A percentile compares a stretch with the other conserved stretches of the same genome.
phyloP scores from a whole-genome alignment of 2,113 vertebrate species.

The Malaclemys terrapin region DNA sequence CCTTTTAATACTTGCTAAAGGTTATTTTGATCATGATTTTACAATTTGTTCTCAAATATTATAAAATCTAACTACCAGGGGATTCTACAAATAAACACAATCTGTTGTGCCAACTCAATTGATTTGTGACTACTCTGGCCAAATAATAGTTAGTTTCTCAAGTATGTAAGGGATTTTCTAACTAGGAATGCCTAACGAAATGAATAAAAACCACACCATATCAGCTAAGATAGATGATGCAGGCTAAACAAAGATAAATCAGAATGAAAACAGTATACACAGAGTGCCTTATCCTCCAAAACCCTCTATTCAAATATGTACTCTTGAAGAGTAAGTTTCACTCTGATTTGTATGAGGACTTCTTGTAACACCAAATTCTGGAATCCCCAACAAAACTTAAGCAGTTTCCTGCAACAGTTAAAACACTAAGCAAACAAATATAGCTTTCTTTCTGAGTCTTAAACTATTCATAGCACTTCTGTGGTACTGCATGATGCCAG shows the following conservation, averaged over 20 bases:
- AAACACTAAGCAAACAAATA: slow-evolving; percentile 60
- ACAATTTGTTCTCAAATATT: neutral
- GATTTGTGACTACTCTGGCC: neutral
- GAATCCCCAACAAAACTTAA: slow-evolving; percentile 59
- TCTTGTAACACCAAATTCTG: slow-evolving; percentile 39
- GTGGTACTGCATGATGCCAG: slow-evolving; percentile 60
- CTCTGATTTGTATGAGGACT: slow-evolving; percentile 2
- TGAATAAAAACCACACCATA: neutral
- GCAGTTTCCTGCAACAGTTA: slow-evolving; percentile 63
- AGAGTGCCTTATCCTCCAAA: slow-evolving; percentile 2
- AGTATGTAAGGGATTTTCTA: neutral
- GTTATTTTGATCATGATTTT: neutral
- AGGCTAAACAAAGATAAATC: slow-evolving; percentile 38
- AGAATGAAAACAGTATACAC: slow-evolving; percentile 15
- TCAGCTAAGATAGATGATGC: neutral
- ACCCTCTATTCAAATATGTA: slow-evolving; percentile 2
- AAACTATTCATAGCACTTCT: slow-evolving; percentile 51
- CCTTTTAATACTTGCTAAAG: neutral
- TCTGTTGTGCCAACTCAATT: neutral
- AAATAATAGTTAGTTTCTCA: neutral
- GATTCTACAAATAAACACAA: neutral
- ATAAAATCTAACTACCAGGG: neutral
- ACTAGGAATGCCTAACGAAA: slow-evolving; percentile 6
- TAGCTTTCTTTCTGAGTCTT: slow-evolving; percentile 59
- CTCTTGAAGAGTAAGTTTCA: slow-evolving; percentile 9